Evolutionary conservation across 1,140 invertebrate species (phyloP).

Genomic region (Xylocopa sonorina): DNA sequence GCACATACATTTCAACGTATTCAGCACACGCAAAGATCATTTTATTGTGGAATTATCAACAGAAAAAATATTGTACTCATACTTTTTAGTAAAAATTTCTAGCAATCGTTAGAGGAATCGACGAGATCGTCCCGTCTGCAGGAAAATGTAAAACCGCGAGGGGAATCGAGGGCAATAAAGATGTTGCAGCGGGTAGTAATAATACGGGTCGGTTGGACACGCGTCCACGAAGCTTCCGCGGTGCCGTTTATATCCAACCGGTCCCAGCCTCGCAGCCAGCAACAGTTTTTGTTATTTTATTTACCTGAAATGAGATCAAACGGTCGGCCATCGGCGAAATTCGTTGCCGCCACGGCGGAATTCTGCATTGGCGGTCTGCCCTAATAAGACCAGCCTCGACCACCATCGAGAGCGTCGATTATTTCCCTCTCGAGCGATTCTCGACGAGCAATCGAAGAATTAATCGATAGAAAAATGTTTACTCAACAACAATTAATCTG

Average conservation of each 20-base stretch:
- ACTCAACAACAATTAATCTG: too few relatives aligned
- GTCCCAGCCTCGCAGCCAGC: slow-evolving; percentile 51
- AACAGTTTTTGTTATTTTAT: slow-evolving; percentile 54
- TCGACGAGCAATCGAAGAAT: too few relatives aligned
- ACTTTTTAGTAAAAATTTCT: too few relatives aligned
- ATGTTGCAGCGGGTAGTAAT: slow-evolving; percentile 72
- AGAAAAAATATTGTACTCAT: too few relatives aligned
- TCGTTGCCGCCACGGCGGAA: slow-evolving; percentile 47
- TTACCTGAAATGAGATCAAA: slow-evolving; percentile 67
- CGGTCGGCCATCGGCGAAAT: slow-evolving; percentile 64
- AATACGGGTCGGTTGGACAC: slow-evolving; percentile 70
- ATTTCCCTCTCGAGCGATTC: too few relatives aligned
- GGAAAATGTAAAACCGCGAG: slow-evolving; percentile 39
- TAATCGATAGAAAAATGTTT: too few relatives aligned
- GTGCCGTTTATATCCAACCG: slow-evolving; percentile 68
- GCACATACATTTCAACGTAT: too few relatives aligned
- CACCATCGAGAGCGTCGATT: too few relatives aligned
- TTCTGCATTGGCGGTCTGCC: slow-evolving; percentile 19
- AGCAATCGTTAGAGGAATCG: neutral
- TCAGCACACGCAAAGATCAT: too few relatives aligned
- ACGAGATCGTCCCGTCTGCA: neutral
- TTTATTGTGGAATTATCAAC: too few relatives aligned
- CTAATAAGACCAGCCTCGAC: slow-evolving; percentile 46
- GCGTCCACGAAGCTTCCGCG: slow-evolving; percentile 66
- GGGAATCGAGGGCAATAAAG: slow-evolving; percentile 67